Conservation (phyloP, 2,113 vertebrate genomes). For the Cyanistes caeruleus region DNA sequence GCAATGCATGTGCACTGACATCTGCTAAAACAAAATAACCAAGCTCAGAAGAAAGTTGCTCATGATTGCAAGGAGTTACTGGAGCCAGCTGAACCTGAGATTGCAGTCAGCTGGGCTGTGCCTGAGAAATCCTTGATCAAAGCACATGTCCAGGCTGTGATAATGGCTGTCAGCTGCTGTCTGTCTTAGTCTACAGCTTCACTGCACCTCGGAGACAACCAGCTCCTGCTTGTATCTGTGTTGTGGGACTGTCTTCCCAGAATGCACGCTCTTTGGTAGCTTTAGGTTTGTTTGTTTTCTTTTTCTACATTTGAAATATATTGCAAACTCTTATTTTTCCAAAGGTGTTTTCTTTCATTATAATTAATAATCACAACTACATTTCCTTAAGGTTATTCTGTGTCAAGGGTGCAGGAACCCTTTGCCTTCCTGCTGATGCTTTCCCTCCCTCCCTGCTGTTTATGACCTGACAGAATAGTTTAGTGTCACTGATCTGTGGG, state of each 20-base stretch:
- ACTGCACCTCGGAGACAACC: neutral
- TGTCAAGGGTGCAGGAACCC: neutral
- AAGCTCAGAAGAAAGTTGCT: neutral
- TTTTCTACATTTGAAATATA: neutral
- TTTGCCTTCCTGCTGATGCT: neutral
- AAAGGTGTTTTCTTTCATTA: neutral
- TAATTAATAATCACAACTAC: neutral
- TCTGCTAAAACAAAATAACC: neutral
- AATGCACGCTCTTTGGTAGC: fast-evolving
- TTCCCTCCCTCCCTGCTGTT: neutral
- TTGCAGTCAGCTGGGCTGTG: neutral
- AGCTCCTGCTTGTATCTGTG: neutral
- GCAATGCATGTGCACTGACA: neutral
- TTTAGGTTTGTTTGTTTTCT: neutral
- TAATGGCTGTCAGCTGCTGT: slow-evolving; percentile 1
- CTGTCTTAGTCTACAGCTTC: neutral
- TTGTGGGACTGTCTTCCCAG: fast-evolving
- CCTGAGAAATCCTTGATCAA: neutral
- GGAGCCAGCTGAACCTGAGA: neutral
- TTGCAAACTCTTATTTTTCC: neutral
- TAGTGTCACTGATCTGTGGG: neutral
- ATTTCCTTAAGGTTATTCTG: neutral
- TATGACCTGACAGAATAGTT: neutral
- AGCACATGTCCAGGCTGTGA: neutral
- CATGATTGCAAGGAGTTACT: fast-evolving